phyloP scores from a whole-genome alignment of 2,888 invertebrate genomes.

The Oasisia sp. region DNA sequence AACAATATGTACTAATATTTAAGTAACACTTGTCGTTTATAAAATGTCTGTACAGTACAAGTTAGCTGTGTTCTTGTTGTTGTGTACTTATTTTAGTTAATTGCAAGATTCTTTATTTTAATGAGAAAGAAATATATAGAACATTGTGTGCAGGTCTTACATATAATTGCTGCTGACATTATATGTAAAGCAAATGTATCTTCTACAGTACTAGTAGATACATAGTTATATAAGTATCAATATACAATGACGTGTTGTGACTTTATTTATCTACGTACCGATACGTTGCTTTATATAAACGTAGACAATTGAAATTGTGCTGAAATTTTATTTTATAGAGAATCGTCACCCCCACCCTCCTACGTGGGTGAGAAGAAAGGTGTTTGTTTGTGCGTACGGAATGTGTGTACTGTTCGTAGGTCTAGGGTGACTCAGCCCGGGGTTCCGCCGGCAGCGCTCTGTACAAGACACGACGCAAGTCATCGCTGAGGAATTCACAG shows the following conservation, averaged over 20 bases:
- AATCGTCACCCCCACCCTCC: neutral
- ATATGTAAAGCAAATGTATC: too few relatives aligned
- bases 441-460: neutral
- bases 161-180: too few relatives aligned
- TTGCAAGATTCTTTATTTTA: neutral
- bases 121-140: neutral
- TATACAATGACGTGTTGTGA: neutral
- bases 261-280: neutral
- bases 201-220: too few relatives aligned
- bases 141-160: too few relatives aligned
- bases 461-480: neutral
- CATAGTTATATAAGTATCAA: too few relatives aligned
- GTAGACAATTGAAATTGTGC: neutral
- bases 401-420: neutral
- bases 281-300: neutral
- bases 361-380: neutral
- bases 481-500: slow-evolving; percentile 6
- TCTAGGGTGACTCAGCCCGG: neutral
- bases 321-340: neutral
- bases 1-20: neutral
- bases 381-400: neutral
- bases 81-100: neutral
- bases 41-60: neutral
- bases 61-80: neutral
- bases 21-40: neutral